Conservation (phyloP, 2,797 vertebrate species). For the Anabas testudineus region DNA sequence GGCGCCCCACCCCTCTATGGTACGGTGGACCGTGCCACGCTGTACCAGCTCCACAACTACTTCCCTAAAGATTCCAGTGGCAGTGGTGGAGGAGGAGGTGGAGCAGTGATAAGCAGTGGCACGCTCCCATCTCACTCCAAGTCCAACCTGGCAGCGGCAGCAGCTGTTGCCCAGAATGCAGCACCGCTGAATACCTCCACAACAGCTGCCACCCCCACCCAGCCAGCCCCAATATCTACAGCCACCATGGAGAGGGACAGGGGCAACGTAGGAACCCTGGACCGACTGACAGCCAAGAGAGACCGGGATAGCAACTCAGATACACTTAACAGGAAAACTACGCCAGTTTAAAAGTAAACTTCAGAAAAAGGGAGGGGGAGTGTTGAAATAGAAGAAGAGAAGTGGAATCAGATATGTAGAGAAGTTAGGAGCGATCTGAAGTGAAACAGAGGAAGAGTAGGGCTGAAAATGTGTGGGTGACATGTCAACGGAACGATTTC, state of each 20-base stretch:
- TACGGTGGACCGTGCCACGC: slow-evolving; percentile 85
- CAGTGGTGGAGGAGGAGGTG: slow-evolving; percentile 67
- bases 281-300: slow-evolving; percentile 84
- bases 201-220: slow-evolving; percentile 42
- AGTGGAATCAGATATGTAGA: not conserved
- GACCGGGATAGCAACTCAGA: slow-evolving; percentile 90
- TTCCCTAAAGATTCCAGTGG: slow-evolving; percentile 88
- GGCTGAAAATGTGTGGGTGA: slow-evolving; percentile 42
- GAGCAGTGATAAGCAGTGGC: slow-evolving; percentile 73
- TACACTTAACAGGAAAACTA: slow-evolving; percentile 94
- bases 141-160: slow-evolving; percentile 87
- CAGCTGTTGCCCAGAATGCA: slow-evolving; percentile 71
- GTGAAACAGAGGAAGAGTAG: slow-evolving; percentile 11
- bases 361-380: not conserved
- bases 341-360: slow-evolving; percentile 81
- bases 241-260: slow-evolving; percentile 86
- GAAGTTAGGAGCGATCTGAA: slow-evolving; percentile 4
- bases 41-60: slow-evolving; percentile 94
- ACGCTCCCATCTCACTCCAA: slow-evolving; percentile 87
- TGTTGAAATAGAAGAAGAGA: not conserved
- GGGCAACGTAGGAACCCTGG: slow-evolving; percentile 83
- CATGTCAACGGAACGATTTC: slow-evolving; percentile 25
- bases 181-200: slow-evolving; percentile 84
- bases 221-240: slow-evolving; percentile 77
- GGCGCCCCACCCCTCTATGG: slow-evolving; percentile 82